Conservation (phyloP, 2,888 invertebrate species). For the Capitulum mitella region DNA sequence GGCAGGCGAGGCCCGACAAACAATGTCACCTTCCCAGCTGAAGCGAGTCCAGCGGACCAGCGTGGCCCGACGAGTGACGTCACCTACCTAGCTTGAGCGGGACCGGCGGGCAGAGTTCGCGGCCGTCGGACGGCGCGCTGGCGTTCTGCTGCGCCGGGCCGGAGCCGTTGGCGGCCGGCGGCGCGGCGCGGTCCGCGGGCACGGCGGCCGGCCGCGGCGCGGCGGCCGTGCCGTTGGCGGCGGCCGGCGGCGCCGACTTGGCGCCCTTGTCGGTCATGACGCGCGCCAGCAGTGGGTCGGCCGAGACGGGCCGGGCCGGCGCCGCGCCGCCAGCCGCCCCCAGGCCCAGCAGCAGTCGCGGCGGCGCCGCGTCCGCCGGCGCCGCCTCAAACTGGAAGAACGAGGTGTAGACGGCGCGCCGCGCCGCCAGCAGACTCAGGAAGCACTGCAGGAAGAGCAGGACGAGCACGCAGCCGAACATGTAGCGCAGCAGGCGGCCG, state of each 20-base stretch:
- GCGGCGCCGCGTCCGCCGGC: background rate
- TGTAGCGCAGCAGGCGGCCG: conserved; percentile 6
- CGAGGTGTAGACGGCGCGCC: background rate
- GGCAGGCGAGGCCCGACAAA: conserved; percentile 48
- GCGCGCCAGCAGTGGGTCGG: background rate
- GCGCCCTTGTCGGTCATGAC: background rate
- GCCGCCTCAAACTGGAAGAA: background rate
- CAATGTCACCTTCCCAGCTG: conserved; percentile 62
- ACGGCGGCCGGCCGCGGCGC: background rate
- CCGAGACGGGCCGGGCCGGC: background rate
- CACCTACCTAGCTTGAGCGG: background rate
- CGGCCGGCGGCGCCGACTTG: background rate
- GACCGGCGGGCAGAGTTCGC: background rate
- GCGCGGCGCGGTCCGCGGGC: background rate
- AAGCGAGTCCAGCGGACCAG: conserved; percentile 30
- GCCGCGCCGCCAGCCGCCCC: background rate
- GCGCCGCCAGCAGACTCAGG: background rate
- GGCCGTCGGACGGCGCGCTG: background rate
- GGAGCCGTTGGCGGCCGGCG: background rate
- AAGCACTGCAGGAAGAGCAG: conserved; percentile 5
- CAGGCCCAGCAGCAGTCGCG: background rate
- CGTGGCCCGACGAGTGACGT: background rate
- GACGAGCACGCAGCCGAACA: background rate
- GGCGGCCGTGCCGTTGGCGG: background rate
- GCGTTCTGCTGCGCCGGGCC: background rate